Evolutionary conservation across 2,888 invertebrate genomes (phyloP), one percentile per base, ranked within the genome.

Genomic region (Mythimna albipuncta): DNA sequence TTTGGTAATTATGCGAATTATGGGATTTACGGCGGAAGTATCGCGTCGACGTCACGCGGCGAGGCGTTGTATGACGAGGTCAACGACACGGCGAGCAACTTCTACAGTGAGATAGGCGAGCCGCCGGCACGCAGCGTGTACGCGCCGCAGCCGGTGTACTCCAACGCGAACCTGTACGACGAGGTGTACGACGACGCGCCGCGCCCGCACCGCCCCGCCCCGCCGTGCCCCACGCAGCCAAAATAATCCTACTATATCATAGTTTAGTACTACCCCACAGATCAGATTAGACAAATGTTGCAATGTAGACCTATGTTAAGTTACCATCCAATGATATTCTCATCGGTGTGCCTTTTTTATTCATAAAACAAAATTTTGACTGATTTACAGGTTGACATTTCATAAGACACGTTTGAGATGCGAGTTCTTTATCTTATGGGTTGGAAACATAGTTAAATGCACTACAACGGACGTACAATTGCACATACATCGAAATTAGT

Each of bases 151-250:
- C 85, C 89, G 19, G 66, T 87, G 38, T 93, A 94, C 69, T 82
- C 89, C 5, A 93, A 91, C 72, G 79, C 92, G 16, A 89, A 91
- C 63, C 82, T 95, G 59, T 96, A 96, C 62, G 96, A 96, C 77
- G 95, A 95, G 55, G 96, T 96, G 73, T 94, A 90, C 44, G 94
- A 94, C 19, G 93, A 93, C 7, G 72, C 91, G 0, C 94, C 96
- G n/a, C 91, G 97, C 1, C 97, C 97, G 5, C 97, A 97, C 87
- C 93, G 97, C 0, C 97, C 97, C 6, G 97, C 97, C 0, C 97
- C 97, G 0, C 94, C 97, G 38, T 96, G 96, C 47, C 97, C 97
- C 0, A 87, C 87, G 6, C 88, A 90, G 50, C 94, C 91, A 44
- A 92, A 93, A 79, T 93, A 89, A 88, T 52, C 19, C 5, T 2